These are phyloP conservation scores for Drosophila formosana DNA, from an alignment of 2,888 invertebrate genomes.

Conservation along the genomic window DNA sequence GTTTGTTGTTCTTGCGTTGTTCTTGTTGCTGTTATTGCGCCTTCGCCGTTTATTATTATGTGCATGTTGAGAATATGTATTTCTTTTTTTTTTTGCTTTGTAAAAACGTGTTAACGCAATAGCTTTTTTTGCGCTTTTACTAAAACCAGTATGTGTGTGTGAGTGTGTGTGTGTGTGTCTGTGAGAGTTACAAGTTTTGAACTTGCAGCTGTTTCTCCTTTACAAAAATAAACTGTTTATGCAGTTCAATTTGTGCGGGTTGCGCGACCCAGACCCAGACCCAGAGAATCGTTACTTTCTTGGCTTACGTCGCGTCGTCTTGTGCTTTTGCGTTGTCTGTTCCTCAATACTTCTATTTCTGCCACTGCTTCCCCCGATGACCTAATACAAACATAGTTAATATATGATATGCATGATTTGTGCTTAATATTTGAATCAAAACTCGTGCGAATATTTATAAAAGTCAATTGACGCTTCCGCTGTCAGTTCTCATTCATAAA, in stretches of 20 bases:
- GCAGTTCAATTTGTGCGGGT: slow-evolving; percentile 56
- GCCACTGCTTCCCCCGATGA: slow-evolving; percentile 23
- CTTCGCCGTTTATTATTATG: slow-evolving; percentile 40
- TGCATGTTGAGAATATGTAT: slow-evolving; percentile 28
- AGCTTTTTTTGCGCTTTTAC: slow-evolving; percentile 43
- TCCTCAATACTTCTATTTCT: slow-evolving; percentile 1
- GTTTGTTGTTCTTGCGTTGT: slow-evolving; percentile 35
- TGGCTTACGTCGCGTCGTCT: slow-evolving; percentile 32
- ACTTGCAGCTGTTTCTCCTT: slow-evolving; percentile 64
- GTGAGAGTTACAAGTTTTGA: slow-evolving; percentile 57
- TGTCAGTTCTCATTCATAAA: slow-evolving; percentile 29
- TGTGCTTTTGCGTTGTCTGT: slow-evolving; percentile 21
- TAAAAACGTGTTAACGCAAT: slow-evolving; percentile 64
- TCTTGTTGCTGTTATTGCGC: slow-evolving; percentile 18
- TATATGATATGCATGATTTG: not conserved
- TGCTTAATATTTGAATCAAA: slow-evolving; percentile 10
- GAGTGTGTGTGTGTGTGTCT: slow-evolving; percentile 24
- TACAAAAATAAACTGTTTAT: slow-evolving; percentile 76
- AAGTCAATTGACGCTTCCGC: slow-evolving; percentile 61
- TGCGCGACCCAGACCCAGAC: slow-evolving; percentile 15
- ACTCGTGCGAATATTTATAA: slow-evolving; percentile 25
- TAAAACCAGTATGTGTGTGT: slow-evolving; percentile 10
- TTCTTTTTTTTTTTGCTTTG: slow-evolving; percentile 1
- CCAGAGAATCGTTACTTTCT: slow-evolving; percentile 27
- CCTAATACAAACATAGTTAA: slow-evolving; percentile 29